Evolutionary conservation across 1,140 invertebrate species (phyloP), one percentile per base, ranked within the genome.

Genomic region (Pseudomyrmex flavicornis): DNA sequence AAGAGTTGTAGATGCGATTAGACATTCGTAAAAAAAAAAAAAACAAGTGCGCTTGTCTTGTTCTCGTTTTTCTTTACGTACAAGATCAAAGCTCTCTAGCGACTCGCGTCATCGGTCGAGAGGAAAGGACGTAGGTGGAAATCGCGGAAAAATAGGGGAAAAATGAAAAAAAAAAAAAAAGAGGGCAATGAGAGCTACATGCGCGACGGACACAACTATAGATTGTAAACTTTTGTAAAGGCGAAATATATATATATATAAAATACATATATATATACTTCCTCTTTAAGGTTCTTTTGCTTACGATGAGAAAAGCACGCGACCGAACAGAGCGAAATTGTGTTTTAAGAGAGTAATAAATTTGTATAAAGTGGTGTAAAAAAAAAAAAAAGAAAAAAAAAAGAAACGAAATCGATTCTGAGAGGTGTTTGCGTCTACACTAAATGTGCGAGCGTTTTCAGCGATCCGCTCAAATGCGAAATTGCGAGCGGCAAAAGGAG

Each of bases 311-410:
- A 17, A 15, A 69, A 22, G n/a, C 63, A 58, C 17, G 66, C 90
- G 58, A 69, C 12, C 56, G 61, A 63, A 83, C 26, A 90, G 91
- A 74, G 58, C 58, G 90, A 92, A 90, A 93, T 90, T 93, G 91
- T 92, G 91, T 91, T 83, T 35, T 87, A 91, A 93, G 88, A 90
- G 89, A 93, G 88, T 89, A 93, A 93, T 93, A 93, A 94, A 94
- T 94, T 94, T 94, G 91, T 94, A 94, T 94, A 93, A 94, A 94
- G 92, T 93, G 91, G 90, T 93, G 90, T 92, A 93, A 90, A 52
- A 72, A 76, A 74, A 76, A 76, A 50, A 26, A 12, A 12, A 22
- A 62, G 2, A 62, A 15, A 62, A 13, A 62, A 26, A 52, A 69
- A 52, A 10, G 46, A 35, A 35, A 35, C 35, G 50, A 59, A 44